Percentiles rank a stretch among this genome's conserved stretches.
Evolutionary conservation across 2,888 invertebrate genomes (phyloP).

Genomic region (Drosophila mimica): DNA sequence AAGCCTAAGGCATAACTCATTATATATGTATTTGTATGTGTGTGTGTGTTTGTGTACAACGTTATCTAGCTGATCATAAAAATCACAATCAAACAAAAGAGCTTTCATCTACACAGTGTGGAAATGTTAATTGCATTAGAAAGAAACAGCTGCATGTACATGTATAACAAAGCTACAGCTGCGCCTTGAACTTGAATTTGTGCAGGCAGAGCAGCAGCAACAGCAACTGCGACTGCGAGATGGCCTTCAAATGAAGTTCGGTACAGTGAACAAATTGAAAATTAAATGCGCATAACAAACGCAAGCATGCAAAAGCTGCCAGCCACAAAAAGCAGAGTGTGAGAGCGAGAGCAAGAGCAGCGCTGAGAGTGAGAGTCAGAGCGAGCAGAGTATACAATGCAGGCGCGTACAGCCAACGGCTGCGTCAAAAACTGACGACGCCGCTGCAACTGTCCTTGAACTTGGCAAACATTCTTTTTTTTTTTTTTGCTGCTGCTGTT

Average conservation of each 20-base stretch:
- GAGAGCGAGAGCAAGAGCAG: slow-evolving; percentile 3
- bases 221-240: slow-evolving; percentile 28
- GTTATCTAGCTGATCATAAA: slow-evolving; percentile 18
- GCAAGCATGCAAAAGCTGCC: slow-evolving; percentile 31
- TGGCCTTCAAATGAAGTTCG: slow-evolving; percentile 69
- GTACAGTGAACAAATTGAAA: slow-evolving; percentile 58
- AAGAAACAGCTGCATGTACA: slow-evolving; percentile 28
- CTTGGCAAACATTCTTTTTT: slow-evolving; percentile 62
- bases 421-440: slow-evolving; percentile 70
- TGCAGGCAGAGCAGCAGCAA: slow-evolving; percentile 2
- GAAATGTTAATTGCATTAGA: slow-evolving; percentile 58
- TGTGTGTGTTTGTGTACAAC: not conserved
- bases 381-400: slow-evolving; percentile 49
- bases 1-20: slow-evolving; percentile 75
- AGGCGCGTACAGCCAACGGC: slow-evolving; percentile 66
- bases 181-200: slow-evolving; percentile 64
- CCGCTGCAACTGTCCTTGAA: slow-evolving; percentile 77
- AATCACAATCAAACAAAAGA: not conserved
- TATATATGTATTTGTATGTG: slow-evolving; percentile 25
- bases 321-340: slow-evolving; percentile 10
- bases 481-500: slow-evolving; percentile 28
- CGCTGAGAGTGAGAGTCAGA: slow-evolving; percentile 7
- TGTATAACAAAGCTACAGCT: slow-evolving; percentile 13
- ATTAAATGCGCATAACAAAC: slow-evolving; percentile 69
- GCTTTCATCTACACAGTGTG: slow-evolving; percentile 22